Conservation (phyloP, 2,797 vertebrate genomes). For the Diceros bicornis region DNA sequence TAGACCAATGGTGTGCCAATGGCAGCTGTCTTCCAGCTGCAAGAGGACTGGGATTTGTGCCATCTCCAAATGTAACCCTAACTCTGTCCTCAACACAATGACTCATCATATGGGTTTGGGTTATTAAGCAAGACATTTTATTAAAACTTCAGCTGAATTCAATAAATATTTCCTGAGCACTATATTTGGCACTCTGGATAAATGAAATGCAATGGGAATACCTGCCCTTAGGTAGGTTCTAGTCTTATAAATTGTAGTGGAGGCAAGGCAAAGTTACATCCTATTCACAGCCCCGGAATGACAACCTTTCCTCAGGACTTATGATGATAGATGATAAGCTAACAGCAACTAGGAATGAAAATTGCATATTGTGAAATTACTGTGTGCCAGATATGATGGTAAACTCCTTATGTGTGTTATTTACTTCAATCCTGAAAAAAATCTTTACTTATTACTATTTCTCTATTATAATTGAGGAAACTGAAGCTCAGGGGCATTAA, state of each 20-base stretch:
- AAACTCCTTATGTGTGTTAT: background rate
- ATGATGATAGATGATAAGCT: background rate
- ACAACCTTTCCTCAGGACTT: background rate
- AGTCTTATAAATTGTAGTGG: background rate
- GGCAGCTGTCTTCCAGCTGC: background rate
- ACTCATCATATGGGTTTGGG: background rate
- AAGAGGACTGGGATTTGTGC: background rate
- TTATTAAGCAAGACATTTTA: background rate
- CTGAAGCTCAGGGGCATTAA: background rate
- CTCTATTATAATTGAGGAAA: background rate
- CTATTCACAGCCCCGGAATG: background rate
- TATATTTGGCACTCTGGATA: background rate
- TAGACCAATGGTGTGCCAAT: background rate
- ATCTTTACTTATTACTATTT: background rate
- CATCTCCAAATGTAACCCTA: background rate
- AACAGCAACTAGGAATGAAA: constrained; percentile 22
- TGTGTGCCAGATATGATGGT: background rate
- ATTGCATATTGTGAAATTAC: background rate
- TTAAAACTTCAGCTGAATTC: constrained; percentile 39
- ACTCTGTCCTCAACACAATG: background rate
- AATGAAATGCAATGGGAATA: background rate
- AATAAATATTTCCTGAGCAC: background rate
- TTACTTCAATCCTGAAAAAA: background rate
- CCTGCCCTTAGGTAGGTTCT: background rate
- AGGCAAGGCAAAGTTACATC: background rate